Base-by-base conservation (phyloP, 2,797 vertebrate genomes). In the Buceros bicornis region DNA sequence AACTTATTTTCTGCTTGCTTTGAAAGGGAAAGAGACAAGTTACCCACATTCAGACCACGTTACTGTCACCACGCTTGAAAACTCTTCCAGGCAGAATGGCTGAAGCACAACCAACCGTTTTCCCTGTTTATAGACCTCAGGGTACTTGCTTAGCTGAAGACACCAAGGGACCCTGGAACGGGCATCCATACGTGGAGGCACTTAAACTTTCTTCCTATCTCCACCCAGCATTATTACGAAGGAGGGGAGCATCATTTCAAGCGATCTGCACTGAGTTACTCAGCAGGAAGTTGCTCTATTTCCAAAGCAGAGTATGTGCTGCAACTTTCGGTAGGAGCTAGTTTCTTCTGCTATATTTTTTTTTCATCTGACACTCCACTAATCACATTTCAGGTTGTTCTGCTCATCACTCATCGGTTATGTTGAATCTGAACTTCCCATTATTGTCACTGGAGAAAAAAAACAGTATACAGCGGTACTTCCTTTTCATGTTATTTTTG, bases 21-120 rank as follows among this genome's bases (percentile, higher is more conserved):
- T 82, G 47, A 85, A 82, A 14, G 73, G 35, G 26, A 80, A 61
- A 61, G 47, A 80, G 43, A 73, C 60, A 82, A 53, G 56, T 51
- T 66, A 56, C 43, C 19, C 22, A 29, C 60, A 56, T 54, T 85
- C 56, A 69, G 72, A 28, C 60, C 56, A 29, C 35, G 74, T 58
- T 40, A 45, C 53, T 47, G 43, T 45, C 62, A 82, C 18, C 0
- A 0, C 73, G 76, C 76, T 35, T 35, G 45, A 54, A 78, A 71
- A 56, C 57, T 45, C 51, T 61, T 47, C 67, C 76, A 60, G 31
- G 21, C 48, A 40, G 53, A 65, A 77, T 2, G 16, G 56, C 5
- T 70, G 42, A 35, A 70, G 60, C 1, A 0, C 0, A 0, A 33
- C 21, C 0, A 0, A 74, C 17, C 19, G 16, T 19, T 89, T 82